A percentile compares a stretch with the other conserved stretches of the same genome.
These are phyloP conservation scores for Sminthurides aquaticus DNA, from an alignment of 2,888 invertebrate species.

Conservation along the genomic window DNA sequence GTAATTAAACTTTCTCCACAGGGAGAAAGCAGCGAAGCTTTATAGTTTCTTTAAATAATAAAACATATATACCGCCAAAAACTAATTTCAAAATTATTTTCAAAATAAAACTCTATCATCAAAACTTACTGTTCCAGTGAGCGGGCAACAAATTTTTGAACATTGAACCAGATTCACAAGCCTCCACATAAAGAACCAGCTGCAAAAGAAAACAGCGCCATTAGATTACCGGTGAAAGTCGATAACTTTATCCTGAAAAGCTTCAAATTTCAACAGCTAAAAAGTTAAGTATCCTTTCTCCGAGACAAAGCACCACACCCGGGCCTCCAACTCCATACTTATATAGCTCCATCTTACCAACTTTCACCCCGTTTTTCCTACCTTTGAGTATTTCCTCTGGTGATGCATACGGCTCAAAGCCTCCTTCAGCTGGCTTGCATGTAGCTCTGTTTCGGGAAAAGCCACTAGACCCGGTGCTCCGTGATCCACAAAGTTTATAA, in stretches of 20 bases:
- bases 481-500: slow-evolving; percentile 58
- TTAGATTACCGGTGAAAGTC: neutral
- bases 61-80: too few relatives aligned
- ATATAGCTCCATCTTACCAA: too few relatives aligned
- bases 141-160: slow-evolving; percentile 52
- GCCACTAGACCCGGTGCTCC: slow-evolving; percentile 54
- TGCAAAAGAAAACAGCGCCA: slow-evolving; percentile 44
- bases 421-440: slow-evolving; percentile 44
- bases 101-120: too few relatives aligned
- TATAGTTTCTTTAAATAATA: too few relatives aligned
- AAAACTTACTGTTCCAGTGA: slow-evolving; percentile 50
- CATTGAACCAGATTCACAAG: slow-evolving; percentile 59
- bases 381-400: slow-evolving; percentile 49
- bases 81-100: too few relatives aligned
- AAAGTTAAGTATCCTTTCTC: too few relatives aligned
- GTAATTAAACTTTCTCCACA: too few relatives aligned
- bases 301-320: neutral
- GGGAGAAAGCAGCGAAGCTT: too few relatives aligned
- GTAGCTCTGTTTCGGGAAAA: slow-evolving; percentile 50
- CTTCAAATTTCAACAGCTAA: too few relatives aligned
- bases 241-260: neutral
- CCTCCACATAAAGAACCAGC: slow-evolving; percentile 57
- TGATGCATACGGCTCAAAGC: slow-evolving; percentile 48
- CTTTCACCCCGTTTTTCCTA: slow-evolving; percentile 34
- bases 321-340: neutral